A percentile compares a stretch with the other conserved stretches of the same genome.
phyloP scores from a whole-genome alignment of 2,797 vertebrate genomes.

The Micrastur ruficollis region DNA sequence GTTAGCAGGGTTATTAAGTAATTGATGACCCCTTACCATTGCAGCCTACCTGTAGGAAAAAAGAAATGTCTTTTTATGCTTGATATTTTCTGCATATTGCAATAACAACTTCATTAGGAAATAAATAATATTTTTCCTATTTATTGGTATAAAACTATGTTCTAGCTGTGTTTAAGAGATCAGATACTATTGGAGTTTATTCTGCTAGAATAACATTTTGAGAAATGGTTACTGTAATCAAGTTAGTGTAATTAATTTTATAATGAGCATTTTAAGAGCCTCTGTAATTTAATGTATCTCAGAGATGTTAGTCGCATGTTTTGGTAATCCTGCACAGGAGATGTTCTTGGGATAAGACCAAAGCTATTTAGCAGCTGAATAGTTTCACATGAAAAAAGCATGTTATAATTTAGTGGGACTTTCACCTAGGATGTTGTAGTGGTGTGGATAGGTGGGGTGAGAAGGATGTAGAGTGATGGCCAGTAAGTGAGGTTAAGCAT shows the following conservation, averaged over 20 bases:
- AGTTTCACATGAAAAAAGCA: background rate
- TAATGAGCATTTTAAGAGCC: conserved; percentile 11
- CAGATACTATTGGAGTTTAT: background rate
- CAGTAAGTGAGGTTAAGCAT: background rate
- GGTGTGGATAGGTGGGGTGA: background rate
- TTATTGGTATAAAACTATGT: background rate
- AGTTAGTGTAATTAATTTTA: conserved; percentile 2
- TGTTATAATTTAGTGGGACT: background rate
- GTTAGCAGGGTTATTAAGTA: background rate
- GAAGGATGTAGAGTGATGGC: background rate
- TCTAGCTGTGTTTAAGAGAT: background rate
- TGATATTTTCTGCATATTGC: background rate
- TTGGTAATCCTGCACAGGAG: background rate
- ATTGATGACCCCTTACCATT: background rate
- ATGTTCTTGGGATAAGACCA: background rate
- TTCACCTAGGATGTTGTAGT: background rate
- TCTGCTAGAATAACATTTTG: background rate
- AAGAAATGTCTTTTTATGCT: background rate
- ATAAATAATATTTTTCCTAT: background rate
- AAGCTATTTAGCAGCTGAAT: background rate
- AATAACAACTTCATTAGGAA: background rate
- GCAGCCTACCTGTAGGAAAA: background rate
- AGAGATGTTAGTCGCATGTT: background rate
- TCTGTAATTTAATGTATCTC: background rate
- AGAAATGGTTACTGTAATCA: background rate